These are phyloP conservation scores for Chelon labrosus DNA, from an alignment of 2,797 vertebrate species.

Conservation along the genomic window DNA sequence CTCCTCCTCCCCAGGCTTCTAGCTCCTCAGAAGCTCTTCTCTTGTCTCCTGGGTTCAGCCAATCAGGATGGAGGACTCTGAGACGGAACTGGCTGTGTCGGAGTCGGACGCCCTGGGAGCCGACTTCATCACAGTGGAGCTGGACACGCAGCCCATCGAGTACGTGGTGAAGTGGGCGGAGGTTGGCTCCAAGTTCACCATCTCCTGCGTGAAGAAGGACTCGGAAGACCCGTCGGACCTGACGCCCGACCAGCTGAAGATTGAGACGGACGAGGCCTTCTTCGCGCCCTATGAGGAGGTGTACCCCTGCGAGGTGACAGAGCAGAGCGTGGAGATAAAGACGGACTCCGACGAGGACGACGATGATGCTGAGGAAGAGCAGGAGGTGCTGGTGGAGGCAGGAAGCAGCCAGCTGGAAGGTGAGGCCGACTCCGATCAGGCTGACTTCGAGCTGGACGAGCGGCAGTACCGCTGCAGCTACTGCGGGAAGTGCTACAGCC, in stretches of 20 bases:
- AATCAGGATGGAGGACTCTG: constrained; percentile 79
- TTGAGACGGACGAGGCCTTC: constrained; percentile 79
- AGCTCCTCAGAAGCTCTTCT: constrained; percentile 1
- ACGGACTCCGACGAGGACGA: constrained; percentile 77
- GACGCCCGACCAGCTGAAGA: constrained; percentile 76
- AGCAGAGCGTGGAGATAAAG: constrained; percentile 83
- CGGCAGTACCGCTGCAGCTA: constrained; percentile 78
- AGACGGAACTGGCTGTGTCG: constrained; percentile 80
- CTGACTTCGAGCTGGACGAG: constrained; percentile 65
- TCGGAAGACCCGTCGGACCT: constrained; percentile 75
- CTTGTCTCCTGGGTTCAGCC: neutral
- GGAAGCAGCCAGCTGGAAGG: constrained; percentile 73
- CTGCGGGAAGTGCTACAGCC: constrained; percentile 81
- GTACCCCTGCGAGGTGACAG: constrained; percentile 81
- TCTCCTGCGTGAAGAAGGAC: constrained; percentile 85
- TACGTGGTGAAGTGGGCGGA: constrained; percentile 87
- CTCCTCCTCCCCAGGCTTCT: constrained; percentile 16
- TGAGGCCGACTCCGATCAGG: constrained; percentile 75
- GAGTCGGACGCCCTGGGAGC: constrained; percentile 83
- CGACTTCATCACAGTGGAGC: constrained; percentile 86
- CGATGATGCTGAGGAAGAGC: constrained; percentile 59
- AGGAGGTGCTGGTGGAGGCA: constrained; percentile 73
- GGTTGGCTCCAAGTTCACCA: constrained; percentile 85
- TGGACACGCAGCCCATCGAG: constrained; percentile 87
- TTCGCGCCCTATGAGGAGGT: constrained; percentile 84